Evolutionary conservation across 2,888 invertebrate species (phyloP), one percentile per base, ranked within the genome.

Genomic region (Copidosoma aretas): DNA sequence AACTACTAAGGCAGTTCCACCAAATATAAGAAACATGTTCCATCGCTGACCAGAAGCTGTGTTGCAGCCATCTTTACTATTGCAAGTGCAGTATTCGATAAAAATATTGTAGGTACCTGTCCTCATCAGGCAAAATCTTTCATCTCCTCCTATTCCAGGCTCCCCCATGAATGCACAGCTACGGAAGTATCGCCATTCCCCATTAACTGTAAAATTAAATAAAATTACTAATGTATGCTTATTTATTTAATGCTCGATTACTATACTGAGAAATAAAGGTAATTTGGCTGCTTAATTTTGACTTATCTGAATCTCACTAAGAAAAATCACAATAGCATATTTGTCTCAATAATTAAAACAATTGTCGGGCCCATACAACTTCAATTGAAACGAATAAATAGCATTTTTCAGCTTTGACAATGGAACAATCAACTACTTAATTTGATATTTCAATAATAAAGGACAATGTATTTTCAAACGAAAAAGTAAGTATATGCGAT

Each of bases 51-150:
- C 61, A 1, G 85, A 81, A 0, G 90, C 91, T 1, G 88, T 84
- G 82, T 96, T 96, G 81, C 96, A 96, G 0, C 95, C 95, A 82
- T 96, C 95, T 84, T 95, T 95, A 78, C 93, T 93, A 77, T 93
- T 93, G 77, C 96, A 96, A 0, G 95, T 95, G 81, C 96, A 97
- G 78, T 93, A 95, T 84, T 97, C 96, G 86, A 94, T 91, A 81
- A 95, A 96, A 75, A 97, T 94, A 81, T 97, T 95, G 84, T 94
- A 95, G 1, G 94, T 94, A 22, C 95, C 95, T 0, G 94, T 93
- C 77, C 95, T 87, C 92, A 95, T 93, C 15, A 95, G 85, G 76
- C 96, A 96, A 84, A 93, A 95, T 64, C 96, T 87, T 83, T 96
- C 95, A 77, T 96, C 95, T 0, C 94, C 94, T 77, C 89, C 90